Conservation (phyloP, 1,140 invertebrate genomes). For the Globodera ellingtonae region DNA sequence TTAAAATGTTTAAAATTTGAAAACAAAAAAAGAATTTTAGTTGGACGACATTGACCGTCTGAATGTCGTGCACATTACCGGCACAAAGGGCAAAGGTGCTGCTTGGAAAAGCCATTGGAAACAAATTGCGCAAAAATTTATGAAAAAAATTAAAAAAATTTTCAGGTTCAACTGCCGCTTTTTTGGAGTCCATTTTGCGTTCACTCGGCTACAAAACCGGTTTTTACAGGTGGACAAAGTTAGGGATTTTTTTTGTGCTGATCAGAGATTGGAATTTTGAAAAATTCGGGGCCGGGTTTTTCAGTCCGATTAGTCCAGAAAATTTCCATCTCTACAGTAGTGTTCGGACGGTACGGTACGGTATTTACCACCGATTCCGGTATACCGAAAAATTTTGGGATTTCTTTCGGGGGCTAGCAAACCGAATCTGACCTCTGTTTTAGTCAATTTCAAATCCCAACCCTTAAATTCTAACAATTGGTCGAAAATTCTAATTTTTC, state of each 20-base stretch:
- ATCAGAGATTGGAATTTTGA: conserved; percentile 12
- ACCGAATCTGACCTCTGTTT: background rate
- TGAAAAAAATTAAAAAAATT: background rate
- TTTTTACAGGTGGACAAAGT: conserved; percentile 74
- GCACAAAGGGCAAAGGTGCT: conserved; percentile 83
- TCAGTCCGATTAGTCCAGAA: too few species aligned
- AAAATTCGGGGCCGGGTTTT: too few species aligned
- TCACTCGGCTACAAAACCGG: conserved; percentile 84
- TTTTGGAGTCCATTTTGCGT: conserved; percentile 84
- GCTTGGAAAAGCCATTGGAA: background rate
- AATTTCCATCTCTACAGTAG: too few species aligned
- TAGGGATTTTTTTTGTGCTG: conserved; percentile 20
- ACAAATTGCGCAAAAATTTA: conserved; percentile 1
- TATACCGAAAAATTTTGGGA: too few species aligned
- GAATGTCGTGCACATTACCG: conserved; percentile 87
- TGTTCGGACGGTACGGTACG: too few species aligned
- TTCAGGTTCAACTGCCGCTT: conserved; percentile 82
- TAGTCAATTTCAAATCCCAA: background rate
- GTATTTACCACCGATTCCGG: too few species aligned
- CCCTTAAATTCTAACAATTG: too few species aligned
- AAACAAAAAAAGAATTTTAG: background rate
- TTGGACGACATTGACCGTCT: conserved; percentile 69
- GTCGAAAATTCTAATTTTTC: too few species aligned
- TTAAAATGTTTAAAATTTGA: conserved; percentile 3
- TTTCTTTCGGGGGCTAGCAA: too few species aligned